Evolutionary conservation across 2,113 vertebrate genomes (phyloP).

Genomic region (Dermatemys mawii): DNA sequence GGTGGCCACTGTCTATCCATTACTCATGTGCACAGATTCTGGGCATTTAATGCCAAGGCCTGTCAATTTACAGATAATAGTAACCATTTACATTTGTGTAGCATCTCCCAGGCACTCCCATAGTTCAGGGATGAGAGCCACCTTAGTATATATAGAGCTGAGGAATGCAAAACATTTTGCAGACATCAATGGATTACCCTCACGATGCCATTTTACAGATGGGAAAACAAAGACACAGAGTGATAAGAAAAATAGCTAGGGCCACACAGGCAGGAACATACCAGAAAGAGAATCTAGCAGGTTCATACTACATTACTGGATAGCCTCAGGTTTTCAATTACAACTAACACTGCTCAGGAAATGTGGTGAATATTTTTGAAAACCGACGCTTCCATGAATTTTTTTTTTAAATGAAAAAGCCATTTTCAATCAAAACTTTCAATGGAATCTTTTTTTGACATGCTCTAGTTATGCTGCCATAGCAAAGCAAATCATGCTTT

Average conservation of each 20-base stretch:
- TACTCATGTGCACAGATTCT: not conserved
- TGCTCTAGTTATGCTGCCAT: not conserved
- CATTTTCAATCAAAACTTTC: not conserved
- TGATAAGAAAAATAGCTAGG: not conserved
- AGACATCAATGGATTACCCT: conserved; percentile 58
- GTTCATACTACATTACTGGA: not conserved
- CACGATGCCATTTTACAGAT: conserved; percentile 35
- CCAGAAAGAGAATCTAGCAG: not conserved
- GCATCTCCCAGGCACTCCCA: not conserved
- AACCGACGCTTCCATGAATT: not conserved
- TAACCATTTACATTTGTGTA: accelerated
- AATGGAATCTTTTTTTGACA: not conserved
- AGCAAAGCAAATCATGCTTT: not conserved
- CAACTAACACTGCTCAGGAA: not conserved
- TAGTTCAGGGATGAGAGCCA: accelerated
- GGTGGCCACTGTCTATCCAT: not conserved
- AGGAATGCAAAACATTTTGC: conserved; percentile 17
- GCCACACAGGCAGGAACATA: not conserved
- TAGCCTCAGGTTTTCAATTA: not conserved
- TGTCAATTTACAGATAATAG: not conserved
- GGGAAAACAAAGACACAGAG: conserved; percentile 37
- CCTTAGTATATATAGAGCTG: accelerated
- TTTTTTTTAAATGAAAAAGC: not conserved
- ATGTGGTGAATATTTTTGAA: not conserved
- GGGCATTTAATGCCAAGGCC: accelerated